A percentile compares a stretch with the other conserved stretches of the same genome.
These are phyloP conservation scores for Murina feae DNA, from an alignment of 2,113 vertebrate genomes.

Conservation along the genomic window DNA sequence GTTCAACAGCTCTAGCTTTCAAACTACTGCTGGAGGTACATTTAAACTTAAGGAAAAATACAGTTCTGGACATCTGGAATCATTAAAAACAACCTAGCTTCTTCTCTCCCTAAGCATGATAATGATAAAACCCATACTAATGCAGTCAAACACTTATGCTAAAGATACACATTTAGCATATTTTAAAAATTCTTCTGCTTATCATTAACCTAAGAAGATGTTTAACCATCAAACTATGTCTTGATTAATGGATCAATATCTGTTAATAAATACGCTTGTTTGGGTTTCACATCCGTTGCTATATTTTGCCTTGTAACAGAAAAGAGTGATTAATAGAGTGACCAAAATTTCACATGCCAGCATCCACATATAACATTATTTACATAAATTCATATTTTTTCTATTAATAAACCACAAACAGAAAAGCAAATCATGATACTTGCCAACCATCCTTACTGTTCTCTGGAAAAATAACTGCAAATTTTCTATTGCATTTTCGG, in stretches of 20 bases:
- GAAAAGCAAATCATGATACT: neutral
- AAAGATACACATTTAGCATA: constrained; percentile 24
- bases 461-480: neutral
- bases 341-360: neutral
- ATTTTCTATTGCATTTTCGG: neutral
- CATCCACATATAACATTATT: neutral
- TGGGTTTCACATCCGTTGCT: neutral
- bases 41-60: constrained; percentile 38
- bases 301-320: neutral
- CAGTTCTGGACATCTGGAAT: constrained; percentile 55
- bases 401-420: neutral
- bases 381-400: neutral
- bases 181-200: constrained; percentile 35
- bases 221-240: constrained; percentile 17
- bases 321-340: neutral
- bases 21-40: neutral
- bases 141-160: constrained; percentile 9
- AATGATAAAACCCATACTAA: constrained; percentile 14
- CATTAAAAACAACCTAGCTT: constrained; percentile 42
- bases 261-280: neutral
- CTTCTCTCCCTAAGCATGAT: constrained; percentile 24
- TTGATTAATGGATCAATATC: neutral
- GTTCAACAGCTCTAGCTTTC: constrained; percentile 36
- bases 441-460: neutral
- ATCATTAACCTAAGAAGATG: constrained; percentile 30